These are phyloP conservation scores for Thymelicus sylvestris DNA, from an alignment of 2,888 invertebrate genomes.

Conservation along the genomic window DNA sequence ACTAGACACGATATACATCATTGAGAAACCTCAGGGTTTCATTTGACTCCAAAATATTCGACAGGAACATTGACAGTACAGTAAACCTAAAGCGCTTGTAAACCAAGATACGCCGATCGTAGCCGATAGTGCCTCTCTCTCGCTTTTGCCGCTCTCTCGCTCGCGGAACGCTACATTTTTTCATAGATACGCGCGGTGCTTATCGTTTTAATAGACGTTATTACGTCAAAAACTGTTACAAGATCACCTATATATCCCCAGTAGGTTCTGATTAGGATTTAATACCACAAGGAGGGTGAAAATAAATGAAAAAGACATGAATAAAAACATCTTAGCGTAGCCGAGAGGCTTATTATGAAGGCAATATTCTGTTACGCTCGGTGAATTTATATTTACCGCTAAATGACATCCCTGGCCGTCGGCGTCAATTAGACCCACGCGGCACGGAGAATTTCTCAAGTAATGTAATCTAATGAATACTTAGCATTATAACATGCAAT, in stretches of 20 bases:
- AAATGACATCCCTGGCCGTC: conserved; percentile 46
- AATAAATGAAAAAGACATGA: conserved; percentile 55
- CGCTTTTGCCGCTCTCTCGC: no score
- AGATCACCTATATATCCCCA: background rate
- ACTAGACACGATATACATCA: no score
- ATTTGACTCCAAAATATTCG: no score
- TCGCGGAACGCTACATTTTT: no score
- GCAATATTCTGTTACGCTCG: conserved; percentile 68
- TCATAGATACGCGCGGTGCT: no score
- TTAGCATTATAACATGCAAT: conserved; percentile 8
- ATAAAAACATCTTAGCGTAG: conserved; percentile 42
- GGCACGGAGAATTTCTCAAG: conserved; percentile 7
- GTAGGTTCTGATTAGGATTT: conserved; percentile 8
- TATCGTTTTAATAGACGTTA: no score
- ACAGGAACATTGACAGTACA: no score
- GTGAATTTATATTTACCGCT: conserved; percentile 66
- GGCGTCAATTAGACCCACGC: conserved; percentile 29
- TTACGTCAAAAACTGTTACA: no score
- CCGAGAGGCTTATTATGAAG: conserved; percentile 69
- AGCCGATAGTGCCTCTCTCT: no score
- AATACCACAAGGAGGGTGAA: conserved; percentile 43
- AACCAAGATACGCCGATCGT: no score
- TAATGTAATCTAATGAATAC: conserved; percentile 22
- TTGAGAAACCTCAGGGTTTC: no score
- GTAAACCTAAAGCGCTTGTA: no score